Base-by-base conservation (phyloP, 35 echinoderm and acorn worm species). In the Holothuria glaberrima region DNA sequence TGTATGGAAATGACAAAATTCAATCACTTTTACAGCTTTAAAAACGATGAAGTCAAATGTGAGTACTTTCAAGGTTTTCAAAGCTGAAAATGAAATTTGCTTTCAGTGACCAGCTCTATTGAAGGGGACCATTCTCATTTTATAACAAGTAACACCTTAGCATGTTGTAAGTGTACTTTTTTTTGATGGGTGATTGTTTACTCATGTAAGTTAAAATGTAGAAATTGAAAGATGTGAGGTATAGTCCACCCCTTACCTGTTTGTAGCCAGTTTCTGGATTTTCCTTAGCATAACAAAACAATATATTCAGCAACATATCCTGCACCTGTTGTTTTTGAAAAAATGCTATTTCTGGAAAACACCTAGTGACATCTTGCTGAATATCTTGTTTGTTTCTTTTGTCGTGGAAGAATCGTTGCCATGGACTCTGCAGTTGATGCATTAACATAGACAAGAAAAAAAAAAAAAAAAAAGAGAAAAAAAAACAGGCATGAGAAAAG, bases 381-480 rank as follows among this genome's bases (percentile, higher is more conserved):
- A 97, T 94, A 50, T 92, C 74, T 16, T 76, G 70, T 48, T 79
- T 62, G 30, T 78, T 66, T 32, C 90, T 87, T 36, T 92, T 94
- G 88, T 97, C 95, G 90, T 94, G 89, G 73, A 97, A 97, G 71
- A 90, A 97, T 29, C 76, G 79, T 26, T 97, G 94, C 95, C 95
- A 97, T 13, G 92, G 90, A 75, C 95, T 97, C 95, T 97, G 59
- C 36, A 91, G 24, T 1, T 26, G 56, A 35, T 30, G 38, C 59
- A 68, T 41, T 41, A 7, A 41, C 2, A 41, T 41, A 4, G 7
- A 41, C 36, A 41, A 41, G 36, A 29, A 36, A 27, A 7, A 25
- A 75, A 4, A 20, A 75, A 3, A 75, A 75, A 75, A 41, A 41
- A 41, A 41, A 41, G 20, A 48, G 1, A 48, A 12, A 78, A 78